phyloP scores from a whole-genome alignment of 2,888 invertebrate genomes.

The Teinopalpus imperialis region DNA sequence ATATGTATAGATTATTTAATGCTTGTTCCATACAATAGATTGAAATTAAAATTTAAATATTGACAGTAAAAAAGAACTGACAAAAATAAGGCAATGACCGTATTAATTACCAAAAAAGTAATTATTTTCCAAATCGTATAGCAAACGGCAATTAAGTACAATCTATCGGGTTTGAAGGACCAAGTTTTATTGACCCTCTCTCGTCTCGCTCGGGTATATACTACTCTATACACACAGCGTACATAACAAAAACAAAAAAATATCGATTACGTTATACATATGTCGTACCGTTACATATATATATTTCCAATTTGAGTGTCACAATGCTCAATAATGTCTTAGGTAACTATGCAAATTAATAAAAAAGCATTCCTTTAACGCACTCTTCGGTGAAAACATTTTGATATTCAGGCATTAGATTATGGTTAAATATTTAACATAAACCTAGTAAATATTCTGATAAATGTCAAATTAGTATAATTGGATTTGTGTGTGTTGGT shows the following conservation, averaged over 20 bases:
- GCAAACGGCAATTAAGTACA: too few relatives aligned
- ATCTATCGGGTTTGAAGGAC: slow-evolving; percentile 15
- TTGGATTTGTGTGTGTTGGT: too few relatives aligned
- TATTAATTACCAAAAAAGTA: too few relatives aligned
- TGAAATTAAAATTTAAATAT: too few relatives aligned
- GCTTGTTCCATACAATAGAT: too few relatives aligned
- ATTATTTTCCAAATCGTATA: too few relatives aligned
- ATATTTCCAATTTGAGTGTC: slow-evolving; percentile 9
- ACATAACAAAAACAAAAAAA: slow-evolving; percentile 31
- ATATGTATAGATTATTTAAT: too few relatives aligned
- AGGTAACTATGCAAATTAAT: slow-evolving; percentile 45
- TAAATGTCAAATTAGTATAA: too few relatives aligned
- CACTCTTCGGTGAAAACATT: slow-evolving; percentile 47
- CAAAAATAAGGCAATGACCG: too few relatives aligned
- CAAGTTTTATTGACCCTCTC: slow-evolving; percentile 2
- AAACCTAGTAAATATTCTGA: neutral
- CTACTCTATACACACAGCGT: slow-evolving; percentile 35
- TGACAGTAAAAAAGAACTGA: too few relatives aligned
- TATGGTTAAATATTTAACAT: slow-evolving; percentile 1
- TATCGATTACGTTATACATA: slow-evolving; percentile 18
- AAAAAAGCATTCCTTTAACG: slow-evolving; percentile 55
- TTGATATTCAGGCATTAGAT: slow-evolving; percentile 48
- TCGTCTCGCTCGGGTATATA: slow-evolving; percentile 25
- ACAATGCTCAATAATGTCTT: slow-evolving; percentile 16
- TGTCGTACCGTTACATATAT: slow-evolving; percentile 16